Evolutionary conservation across 1,140 invertebrate genomes (phyloP).

Genomic region (Drosophila pseudoananassae): DNA sequence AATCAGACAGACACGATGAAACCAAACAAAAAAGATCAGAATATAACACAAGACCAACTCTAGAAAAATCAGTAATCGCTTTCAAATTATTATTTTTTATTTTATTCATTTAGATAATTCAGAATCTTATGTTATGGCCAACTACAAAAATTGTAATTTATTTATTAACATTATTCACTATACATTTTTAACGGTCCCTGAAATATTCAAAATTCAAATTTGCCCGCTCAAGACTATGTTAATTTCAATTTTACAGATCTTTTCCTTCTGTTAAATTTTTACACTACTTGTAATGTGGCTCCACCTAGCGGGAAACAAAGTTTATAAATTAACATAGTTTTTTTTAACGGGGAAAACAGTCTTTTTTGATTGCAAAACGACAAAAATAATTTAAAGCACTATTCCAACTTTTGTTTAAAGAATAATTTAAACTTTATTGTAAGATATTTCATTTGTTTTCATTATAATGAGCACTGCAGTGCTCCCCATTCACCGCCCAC

Average conservation of each 20-base stretch:
- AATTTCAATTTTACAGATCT: no score
- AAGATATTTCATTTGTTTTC: not conserved
- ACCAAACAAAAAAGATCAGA: constrained; percentile 20
- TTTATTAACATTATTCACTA: no score
- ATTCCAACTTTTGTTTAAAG: not conserved
- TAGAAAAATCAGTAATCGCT: constrained; percentile 62
- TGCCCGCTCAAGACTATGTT: no score
- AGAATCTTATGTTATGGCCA: not conserved
- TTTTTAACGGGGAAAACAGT: no score
- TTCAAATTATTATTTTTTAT: constrained; percentile 29
- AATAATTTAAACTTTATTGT: not conserved
- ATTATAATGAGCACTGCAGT: not conserved
- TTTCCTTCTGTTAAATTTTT: no score
- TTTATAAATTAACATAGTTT: no score
- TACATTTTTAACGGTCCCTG: no score
- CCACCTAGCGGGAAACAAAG: not conserved
- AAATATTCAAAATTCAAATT: no score
- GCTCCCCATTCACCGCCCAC: constrained; percentile 4
- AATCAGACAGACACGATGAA: constrained; percentile 7
- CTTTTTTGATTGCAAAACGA: no score
- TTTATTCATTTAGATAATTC: constrained; percentile 29
- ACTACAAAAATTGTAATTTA: no score
- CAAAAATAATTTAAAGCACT: not conserved
- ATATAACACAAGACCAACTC: constrained; percentile 47
- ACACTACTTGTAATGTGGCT: not conserved